Evolutionary conservation across 2,888 invertebrate species (phyloP).

Genomic region (Drosophila prostipennis): DNA sequence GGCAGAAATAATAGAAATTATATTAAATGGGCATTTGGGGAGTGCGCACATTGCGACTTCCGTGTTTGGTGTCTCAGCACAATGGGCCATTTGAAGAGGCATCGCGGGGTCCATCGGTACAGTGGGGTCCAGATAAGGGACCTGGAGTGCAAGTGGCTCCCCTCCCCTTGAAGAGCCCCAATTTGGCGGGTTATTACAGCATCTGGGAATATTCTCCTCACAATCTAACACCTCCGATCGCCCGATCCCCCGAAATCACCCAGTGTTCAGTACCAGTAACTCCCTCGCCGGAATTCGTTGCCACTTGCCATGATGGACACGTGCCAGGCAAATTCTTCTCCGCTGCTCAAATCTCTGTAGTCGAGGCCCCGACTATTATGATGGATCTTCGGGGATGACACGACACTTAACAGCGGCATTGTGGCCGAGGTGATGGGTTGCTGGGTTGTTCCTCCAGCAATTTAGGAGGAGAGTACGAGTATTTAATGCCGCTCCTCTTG

Average conservation of each 20-base stretch:
- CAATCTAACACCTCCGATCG: slow-evolving; percentile 52
- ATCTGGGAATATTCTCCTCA: slow-evolving; percentile 45
- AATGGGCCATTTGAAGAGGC: slow-evolving; percentile 65
- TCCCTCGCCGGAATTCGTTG: slow-evolving; percentile 46
- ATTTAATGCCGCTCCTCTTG: slow-evolving; percentile 67
- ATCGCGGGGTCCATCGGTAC: background rate
- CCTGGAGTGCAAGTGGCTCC: slow-evolving; percentile 34
- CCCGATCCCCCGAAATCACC: background rate
- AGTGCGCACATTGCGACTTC: slow-evolving; percentile 67
- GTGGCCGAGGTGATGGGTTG: slow-evolving; percentile 14
- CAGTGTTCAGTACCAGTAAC: slow-evolving; percentile 18
- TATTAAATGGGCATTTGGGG: slow-evolving; percentile 76
- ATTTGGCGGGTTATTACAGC: slow-evolving; percentile 68
- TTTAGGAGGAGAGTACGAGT: slow-evolving; percentile 74
- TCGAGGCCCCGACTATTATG: slow-evolving; percentile 46
- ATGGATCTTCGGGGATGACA: slow-evolving; percentile 76
- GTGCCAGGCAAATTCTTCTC: slow-evolving; percentile 70
- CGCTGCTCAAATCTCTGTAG: slow-evolving; percentile 35
- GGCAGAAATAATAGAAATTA: slow-evolving; percentile 77
- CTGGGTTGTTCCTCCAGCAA: slow-evolving; percentile 59
- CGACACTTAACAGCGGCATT: slow-evolving; percentile 71
- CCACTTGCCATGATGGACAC: slow-evolving; percentile 65
- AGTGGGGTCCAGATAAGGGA: slow-evolving; percentile 13
- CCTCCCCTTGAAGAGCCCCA: slow-evolving; percentile 46
- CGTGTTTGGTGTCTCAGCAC: slow-evolving; percentile 65